Conservation (phyloP, 2,797 vertebrate species). For the Holocentrus rufus region DNA sequence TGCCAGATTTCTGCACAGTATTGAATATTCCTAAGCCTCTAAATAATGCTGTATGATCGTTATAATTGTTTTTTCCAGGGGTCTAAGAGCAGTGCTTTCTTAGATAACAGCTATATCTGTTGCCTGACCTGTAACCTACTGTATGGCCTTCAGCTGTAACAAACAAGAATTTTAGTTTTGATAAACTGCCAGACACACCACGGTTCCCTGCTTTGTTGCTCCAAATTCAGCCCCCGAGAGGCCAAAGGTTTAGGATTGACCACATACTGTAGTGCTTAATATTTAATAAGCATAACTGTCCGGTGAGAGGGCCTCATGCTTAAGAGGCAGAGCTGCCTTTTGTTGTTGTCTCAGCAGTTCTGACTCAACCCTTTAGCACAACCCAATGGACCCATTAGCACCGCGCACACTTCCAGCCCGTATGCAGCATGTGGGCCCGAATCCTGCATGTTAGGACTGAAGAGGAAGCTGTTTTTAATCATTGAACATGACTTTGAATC, state of each 20-base stretch:
- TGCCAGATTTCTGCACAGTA: background rate
- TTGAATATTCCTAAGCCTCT: constrained; percentile 1
- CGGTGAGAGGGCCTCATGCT: constrained; percentile 37
- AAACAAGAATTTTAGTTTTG: background rate
- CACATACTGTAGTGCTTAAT: constrained; percentile 59
- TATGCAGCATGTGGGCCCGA: constrained; percentile 25
- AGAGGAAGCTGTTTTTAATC: background rate
- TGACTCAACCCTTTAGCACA: constrained; percentile 36
- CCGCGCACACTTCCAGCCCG: constrained; percentile 7
- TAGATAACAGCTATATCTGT: background rate
- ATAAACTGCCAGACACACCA: background rate
- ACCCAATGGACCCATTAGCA: constrained; percentile 47
- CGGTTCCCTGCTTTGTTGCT: constrained; percentile 15
- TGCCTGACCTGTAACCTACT: constrained; percentile 15
- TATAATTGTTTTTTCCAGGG: background rate
- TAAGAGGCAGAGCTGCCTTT: constrained; percentile 36
- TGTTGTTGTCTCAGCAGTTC: constrained; percentile 61
- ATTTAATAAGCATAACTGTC: constrained; percentile 53
- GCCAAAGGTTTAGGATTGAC: constrained; percentile 54
- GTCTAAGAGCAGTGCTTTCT: background rate
- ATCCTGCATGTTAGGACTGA: constrained; percentile 3
- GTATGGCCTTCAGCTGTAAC: constrained; percentile 22
- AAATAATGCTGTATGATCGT: background rate
- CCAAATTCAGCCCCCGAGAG: constrained; percentile 25
- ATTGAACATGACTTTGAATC: background rate